These are phyloP conservation scores for Tenthredo livida DNA, from an alignment of 2,888 invertebrate species.

Conservation along the genomic window DNA sequence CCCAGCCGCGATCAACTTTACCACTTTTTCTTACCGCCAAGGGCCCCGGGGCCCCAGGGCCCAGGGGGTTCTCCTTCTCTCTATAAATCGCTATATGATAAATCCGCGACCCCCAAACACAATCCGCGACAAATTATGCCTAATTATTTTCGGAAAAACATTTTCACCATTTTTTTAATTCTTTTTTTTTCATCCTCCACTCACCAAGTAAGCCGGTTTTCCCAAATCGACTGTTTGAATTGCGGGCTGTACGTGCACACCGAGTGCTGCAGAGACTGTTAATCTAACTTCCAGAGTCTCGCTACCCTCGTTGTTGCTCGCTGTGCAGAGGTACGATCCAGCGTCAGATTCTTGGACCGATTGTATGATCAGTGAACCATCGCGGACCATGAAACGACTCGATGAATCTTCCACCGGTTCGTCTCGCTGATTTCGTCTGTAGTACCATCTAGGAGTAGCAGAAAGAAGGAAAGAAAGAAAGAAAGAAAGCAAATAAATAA, in stretches of 20 bases:
- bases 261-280: conserved; percentile 76
- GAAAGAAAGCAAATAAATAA: neutral
- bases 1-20: conserved; percentile 31
- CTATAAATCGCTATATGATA: neutral
- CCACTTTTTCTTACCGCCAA: neutral
- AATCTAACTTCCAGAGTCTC: conserved; percentile 80
- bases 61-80: neutral
- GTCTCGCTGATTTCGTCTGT: conserved; percentile 78
- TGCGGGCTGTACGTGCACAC: conserved; percentile 76
- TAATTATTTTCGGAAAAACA: too few relatives aligned
- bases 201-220: conserved; percentile 79
- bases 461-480: neutral
- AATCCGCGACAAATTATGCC: neutral
- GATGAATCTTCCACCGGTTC: conserved; percentile 79
- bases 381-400: conserved; percentile 78
- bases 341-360: conserved; percentile 79
- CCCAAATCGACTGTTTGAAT: conserved; percentile 79
- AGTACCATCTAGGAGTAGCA: conserved; percentile 78
- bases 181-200: conserved; percentile 57
- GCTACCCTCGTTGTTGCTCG: conserved; percentile 80
- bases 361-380: conserved; percentile 80
- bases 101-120: neutral
- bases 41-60: too few relatives aligned
- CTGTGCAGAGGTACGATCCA: conserved; percentile 80
- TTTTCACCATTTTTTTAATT: neutral